Evolutionary conservation across 1,140 invertebrate species (phyloP), one percentile per base, ranked within the genome.

Genomic region (Saccostrea echinata): DNA sequence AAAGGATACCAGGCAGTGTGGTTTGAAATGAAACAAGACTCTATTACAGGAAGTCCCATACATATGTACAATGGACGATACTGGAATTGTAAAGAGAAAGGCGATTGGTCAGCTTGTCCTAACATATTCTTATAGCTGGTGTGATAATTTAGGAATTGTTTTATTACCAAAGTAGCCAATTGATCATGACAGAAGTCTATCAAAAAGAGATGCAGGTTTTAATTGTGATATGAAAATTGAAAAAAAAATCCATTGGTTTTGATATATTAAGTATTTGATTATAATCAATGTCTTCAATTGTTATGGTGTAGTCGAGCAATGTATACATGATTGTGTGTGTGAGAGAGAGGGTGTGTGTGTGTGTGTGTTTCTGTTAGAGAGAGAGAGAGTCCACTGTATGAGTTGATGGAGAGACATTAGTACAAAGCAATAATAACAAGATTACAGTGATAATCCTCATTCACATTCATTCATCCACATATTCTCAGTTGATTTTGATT

Each of bases 61-160:
- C 98, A 99, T 93, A 95, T 97, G 81, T 99, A 97, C 95, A 98
- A 96, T 88, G 97, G 97, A 87, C 96, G 97, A 91, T 99, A 99
- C 95, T 99, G 99, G 99, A 96, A 97, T 85, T 97, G 96, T 94
- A 99, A 99, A 96, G 96, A 96, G 89, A 97, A 96, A 89, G 96
- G 97, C 93, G 97, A 99, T 95, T 99, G 99, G 98, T 95, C 96
- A 43, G 95, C 94, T 92, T 99, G 99, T 96, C 98, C 98, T 30
- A 96, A 98, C 94, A 99, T 99, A 95, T 99, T 85, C 80, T 91
- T 92, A 82, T 85, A 86, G 83, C 83, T 76, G 68, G 12, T 33
- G 68, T 76, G 27, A 30, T 76, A 18, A 11, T 12, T 27, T 76
- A 76, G 68, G 12, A 76, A 27, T 64, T 18, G 4, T 76, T 27